Conservation (phyloP, 2,113 vertebrate species). For the Galbula dea region DNA sequence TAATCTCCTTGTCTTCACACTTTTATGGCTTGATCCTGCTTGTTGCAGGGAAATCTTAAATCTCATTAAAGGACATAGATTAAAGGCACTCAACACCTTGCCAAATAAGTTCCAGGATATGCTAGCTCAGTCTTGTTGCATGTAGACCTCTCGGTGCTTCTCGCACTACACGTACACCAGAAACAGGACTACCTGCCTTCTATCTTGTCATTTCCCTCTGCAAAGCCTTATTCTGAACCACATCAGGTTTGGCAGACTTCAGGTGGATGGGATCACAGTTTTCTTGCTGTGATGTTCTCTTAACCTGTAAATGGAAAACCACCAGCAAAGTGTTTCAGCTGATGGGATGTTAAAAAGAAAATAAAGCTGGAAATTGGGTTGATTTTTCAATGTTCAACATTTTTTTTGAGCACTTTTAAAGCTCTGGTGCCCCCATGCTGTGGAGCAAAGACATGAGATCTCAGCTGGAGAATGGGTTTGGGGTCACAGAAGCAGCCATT, state of each 20-base stretch:
- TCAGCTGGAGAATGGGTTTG: background rate
- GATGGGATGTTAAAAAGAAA: background rate
- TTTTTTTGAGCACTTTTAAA: background rate
- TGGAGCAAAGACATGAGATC: background rate
- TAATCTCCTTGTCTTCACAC: background rate
- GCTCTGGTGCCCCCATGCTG: constrained; percentile 38
- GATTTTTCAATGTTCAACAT: rapidly evolving
- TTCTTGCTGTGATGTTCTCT: background rate
- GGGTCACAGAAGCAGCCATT: background rate
- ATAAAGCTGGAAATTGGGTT: background rate
- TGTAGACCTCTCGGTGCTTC: background rate
- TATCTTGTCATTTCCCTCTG: background rate
- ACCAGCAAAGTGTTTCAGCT: background rate
- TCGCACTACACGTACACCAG: background rate
- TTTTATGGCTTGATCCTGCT: background rate
- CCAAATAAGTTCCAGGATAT: background rate
- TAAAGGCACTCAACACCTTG: background rate
- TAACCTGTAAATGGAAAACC: background rate
- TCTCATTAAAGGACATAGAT: background rate
- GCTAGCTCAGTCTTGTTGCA: background rate
- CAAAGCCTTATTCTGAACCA: background rate
- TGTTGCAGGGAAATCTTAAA: background rate
- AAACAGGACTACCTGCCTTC: background rate
- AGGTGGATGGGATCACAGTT: background rate
- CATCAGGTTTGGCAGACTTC: background rate